These are phyloP conservation scores for Bombus picipes DNA, from an alignment of 1,140 invertebrate genomes.

Conservation along the genomic window DNA sequence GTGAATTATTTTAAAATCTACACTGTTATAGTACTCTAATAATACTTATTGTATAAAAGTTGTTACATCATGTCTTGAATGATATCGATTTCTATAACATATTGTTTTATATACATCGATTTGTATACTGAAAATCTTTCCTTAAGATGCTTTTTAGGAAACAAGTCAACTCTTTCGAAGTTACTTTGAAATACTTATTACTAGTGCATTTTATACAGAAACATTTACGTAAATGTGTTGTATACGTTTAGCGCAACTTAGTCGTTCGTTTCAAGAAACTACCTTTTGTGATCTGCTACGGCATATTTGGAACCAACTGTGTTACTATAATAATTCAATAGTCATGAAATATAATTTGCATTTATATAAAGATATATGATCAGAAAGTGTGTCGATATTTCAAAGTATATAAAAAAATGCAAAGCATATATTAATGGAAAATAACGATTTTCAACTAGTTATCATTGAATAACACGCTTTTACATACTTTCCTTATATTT, in stretches of 20 bases:
- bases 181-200: conserved; percentile 33
- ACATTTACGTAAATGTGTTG: conserved; percentile 23
- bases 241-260: conserved; percentile 35
- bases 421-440: conserved; percentile 12
- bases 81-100: conserved; percentile 27
- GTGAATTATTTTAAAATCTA: conserved; percentile 29
- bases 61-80: conserved; percentile 35
- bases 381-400: neutral
- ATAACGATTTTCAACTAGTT: conserved; percentile 26
- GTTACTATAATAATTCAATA: conserved; percentile 29
- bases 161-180: neutral
- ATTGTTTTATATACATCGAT: conserved; percentile 40
- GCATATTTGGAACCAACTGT: conserved; percentile 41
- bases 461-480: conserved; percentile 28
- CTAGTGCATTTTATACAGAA: conserved; percentile 40
- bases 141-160: conserved; percentile 25
- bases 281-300: conserved; percentile 32
- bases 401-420: conserved; percentile 6
- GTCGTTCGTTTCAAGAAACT: conserved; percentile 19
- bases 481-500: conserved; percentile 22
- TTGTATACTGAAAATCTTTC: conserved; percentile 33
- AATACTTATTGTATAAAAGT: conserved; percentile 33
- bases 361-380: conserved; percentile 33
- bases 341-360: conserved; percentile 40
- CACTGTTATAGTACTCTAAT: conserved; percentile 4